These are phyloP conservation scores for Leuciscus waleckii DNA, from an alignment of 2,797 vertebrate species.

Conservation along the genomic window DNA sequence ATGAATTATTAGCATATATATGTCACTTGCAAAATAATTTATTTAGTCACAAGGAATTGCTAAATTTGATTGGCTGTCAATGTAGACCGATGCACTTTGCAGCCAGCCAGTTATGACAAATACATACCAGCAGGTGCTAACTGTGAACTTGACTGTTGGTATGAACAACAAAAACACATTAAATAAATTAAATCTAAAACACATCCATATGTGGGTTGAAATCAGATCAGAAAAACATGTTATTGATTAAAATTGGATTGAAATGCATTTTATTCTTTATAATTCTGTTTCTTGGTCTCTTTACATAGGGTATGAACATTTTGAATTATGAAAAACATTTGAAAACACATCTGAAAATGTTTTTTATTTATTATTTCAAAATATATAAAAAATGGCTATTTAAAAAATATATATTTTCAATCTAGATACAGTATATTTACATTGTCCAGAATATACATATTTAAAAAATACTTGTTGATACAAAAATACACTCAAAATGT, in stretches of 20 bases:
- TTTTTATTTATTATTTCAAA: not conserved
- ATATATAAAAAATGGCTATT: not conserved
- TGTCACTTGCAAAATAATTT: too few relatives aligned
- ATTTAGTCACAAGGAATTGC: not conserved
- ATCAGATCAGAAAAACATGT: not conserved
- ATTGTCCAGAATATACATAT: not conserved
- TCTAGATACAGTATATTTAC: not conserved
- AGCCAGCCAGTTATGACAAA: not conserved
- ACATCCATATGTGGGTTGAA: not conserved
- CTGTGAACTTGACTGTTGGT: not conserved
- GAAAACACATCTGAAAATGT: not conserved
- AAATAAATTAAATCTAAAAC: not conserved
- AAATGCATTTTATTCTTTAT: not conserved
- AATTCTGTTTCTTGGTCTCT: too few relatives aligned
- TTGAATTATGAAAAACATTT: not conserved
- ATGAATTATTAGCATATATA: not conserved
- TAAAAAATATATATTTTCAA: too few relatives aligned
- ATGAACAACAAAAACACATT: not conserved
- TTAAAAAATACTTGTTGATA: not conserved
- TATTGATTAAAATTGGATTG: not conserved
- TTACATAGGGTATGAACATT: too few relatives aligned
- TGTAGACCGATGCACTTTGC: not conserved
- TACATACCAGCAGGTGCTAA: not conserved
- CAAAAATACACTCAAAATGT: too few relatives aligned
- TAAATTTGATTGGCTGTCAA: not conserved